Conservation (phyloP, 2,797 vertebrate species). For the Micromesistius poutassou region DNA sequence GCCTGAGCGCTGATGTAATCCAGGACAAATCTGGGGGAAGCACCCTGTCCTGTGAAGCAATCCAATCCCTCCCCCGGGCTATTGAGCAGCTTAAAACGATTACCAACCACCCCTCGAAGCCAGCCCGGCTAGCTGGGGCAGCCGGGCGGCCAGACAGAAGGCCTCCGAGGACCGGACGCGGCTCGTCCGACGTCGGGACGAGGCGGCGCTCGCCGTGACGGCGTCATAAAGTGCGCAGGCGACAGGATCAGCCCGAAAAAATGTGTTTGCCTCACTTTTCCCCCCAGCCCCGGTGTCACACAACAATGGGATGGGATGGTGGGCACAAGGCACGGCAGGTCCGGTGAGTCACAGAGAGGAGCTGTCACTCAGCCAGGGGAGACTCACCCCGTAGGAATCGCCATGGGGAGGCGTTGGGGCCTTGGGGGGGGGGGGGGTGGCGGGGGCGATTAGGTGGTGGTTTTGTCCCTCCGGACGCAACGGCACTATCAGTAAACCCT, state of each 20-base stretch:
- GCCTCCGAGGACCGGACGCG: background rate
- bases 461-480: conserved; percentile 42
- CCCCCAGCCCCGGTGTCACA: background rate
- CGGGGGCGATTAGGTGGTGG: conserved; percentile 41
- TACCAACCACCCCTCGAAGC: conserved; percentile 43
- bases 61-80: conserved; percentile 57
- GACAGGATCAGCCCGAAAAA: background rate
- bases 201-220: background rate
- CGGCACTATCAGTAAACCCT: conserved; percentile 19
- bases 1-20: conserved; percentile 72
- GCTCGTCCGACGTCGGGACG: background rate
- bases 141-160: background rate
- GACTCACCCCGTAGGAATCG: conserved; percentile 41
- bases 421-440: too few relatives aligned
- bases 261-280: background rate
- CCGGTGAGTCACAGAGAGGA: conserved; percentile 54
- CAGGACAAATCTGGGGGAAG: conserved; percentile 50
- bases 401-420: conserved; percentile 12
- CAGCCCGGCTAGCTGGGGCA: conserved; percentile 1
- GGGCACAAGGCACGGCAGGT: conserved; percentile 10
- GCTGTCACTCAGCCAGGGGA: conserved; percentile 48
- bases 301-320: background rate
- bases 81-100: conserved; percentile 65
- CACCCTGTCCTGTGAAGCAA: conserved; percentile 65
- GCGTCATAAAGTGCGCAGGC: background rate